Conservation (phyloP, 2,797 vertebrate species). For the Tenualosa thibaudeaui region DNA sequence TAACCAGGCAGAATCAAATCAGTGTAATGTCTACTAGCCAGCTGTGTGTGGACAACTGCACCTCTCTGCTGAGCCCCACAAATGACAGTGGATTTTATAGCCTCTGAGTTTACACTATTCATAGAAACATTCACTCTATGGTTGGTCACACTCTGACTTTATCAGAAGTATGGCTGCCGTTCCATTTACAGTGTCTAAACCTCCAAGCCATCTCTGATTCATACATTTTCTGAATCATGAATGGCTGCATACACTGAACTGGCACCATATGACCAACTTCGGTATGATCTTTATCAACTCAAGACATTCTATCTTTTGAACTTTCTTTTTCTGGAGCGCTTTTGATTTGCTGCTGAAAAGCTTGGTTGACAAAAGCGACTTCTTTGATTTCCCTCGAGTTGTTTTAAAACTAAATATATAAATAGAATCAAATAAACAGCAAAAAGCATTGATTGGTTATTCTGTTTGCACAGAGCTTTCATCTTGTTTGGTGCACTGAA, state of each 20-base stretch:
- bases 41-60: background rate
- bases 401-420: background rate
- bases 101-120: background rate
- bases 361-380: background rate
- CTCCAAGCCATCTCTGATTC: background rate
- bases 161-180: background rate
- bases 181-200: background rate
- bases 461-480: background rate
- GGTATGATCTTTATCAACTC: background rate
- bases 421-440: too few relatives aligned
- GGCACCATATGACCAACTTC: background rate
- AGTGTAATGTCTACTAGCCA: background rate
- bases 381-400: background rate
- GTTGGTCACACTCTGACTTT: background rate
- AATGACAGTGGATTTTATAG: background rate
- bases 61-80: background rate
- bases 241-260: background rate
- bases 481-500: background rate
- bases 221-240: slow-evolving; percentile 14
- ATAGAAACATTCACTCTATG: background rate
- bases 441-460: background rate
- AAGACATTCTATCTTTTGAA: background rate
- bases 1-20: background rate
- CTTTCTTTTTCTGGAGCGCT: background rate
- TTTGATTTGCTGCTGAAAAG: background rate